A percentile compares a stretch with the other conserved stretches of the same genome.
phyloP scores from a whole-genome alignment of 1,140 invertebrate genomes.

The Listronotus oregonensis region DNA sequence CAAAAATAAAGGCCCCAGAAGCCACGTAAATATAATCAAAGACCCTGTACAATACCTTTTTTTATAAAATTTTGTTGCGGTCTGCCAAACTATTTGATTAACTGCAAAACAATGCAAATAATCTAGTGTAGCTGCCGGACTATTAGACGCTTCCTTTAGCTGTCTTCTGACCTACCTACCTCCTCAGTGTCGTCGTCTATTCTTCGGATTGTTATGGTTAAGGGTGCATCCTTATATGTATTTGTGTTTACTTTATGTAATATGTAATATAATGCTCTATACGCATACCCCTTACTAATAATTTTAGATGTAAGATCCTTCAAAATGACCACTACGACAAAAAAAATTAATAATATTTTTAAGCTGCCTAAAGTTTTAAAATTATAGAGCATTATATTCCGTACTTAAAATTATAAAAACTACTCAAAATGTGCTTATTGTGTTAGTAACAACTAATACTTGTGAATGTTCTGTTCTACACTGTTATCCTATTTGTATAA shows the following conservation, averaged over 20 bases:
- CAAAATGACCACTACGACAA: too few species aligned
- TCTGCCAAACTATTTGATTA: too few species aligned
- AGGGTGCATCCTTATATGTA: slow-evolving; percentile 13
- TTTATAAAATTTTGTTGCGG: too few species aligned
- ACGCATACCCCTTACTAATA: too few species aligned
- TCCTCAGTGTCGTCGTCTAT: slow-evolving; percentile 16
- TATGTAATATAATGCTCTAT: background rate
- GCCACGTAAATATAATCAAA: too few species aligned
- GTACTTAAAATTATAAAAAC: background rate
- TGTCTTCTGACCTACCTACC: slow-evolving; percentile 27
- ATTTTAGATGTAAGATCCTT: too few species aligned
- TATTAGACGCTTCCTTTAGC: slow-evolving; percentile 26
- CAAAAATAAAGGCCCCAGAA: too few species aligned
- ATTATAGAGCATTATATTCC: background rate
- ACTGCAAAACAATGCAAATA: too few species aligned
- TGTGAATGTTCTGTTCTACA: background rate
- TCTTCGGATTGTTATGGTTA: slow-evolving; percentile 24
- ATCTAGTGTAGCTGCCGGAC: too few species aligned
- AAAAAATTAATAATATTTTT: too few species aligned
- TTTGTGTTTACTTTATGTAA: background rate
- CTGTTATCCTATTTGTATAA: background rate
- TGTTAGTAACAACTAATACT: slow-evolving; percentile 7
- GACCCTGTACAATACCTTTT: too few species aligned
- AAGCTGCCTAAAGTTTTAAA: too few species aligned
- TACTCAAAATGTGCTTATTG: background rate